These are phyloP conservation scores for Chaenodraco wilsoni DNA, from an alignment of 2,797 vertebrate genomes.

Conservation along the genomic window DNA sequence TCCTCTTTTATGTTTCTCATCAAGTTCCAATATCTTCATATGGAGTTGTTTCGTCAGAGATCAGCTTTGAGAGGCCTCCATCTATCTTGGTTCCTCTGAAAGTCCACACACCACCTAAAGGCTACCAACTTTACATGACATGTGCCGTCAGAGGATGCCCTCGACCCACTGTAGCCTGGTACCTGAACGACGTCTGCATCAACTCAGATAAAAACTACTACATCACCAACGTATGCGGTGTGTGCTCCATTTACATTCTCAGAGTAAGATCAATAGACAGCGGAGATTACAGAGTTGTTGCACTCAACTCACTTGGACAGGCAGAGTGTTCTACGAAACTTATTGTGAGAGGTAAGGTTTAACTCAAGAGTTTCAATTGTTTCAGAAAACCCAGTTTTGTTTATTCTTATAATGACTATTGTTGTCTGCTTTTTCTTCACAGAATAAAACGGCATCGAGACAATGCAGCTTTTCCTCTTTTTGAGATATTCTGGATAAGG, in stretches of 20 bases:
- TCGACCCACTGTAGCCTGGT: constrained; percentile 86
- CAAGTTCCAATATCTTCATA: constrained; percentile 59
- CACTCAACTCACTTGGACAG: constrained; percentile 84
- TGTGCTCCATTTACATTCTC: constrained; percentile 89
- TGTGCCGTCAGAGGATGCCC: constrained; percentile 88
- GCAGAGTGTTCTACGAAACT: constrained; percentile 85
- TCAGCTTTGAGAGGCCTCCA: constrained; percentile 82
- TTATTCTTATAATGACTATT: neutral
- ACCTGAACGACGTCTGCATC: constrained; percentile 85
- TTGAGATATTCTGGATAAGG: constrained; percentile 3
- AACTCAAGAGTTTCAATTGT: neutral
- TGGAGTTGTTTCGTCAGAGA: constrained; percentile 11
- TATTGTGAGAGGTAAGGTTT: constrained; percentile 83
- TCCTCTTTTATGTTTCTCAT: neutral
- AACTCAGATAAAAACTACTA: constrained; percentile 82
- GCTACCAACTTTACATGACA: constrained; percentile 90
- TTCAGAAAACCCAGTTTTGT: neutral
- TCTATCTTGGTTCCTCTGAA: constrained; percentile 88
- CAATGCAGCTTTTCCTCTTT: neutral
- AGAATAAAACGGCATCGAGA: constrained; percentile 56
- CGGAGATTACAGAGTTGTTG: constrained; percentile 87
- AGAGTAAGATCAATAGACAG: constrained; percentile 79
- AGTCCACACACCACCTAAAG: constrained; percentile 84
- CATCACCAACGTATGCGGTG: constrained; percentile 86
- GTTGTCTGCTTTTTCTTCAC: constrained; percentile 33